phyloP scores from a whole-genome alignment of 1,140 invertebrate species.

The Caligus rogercresseyi region DNA sequence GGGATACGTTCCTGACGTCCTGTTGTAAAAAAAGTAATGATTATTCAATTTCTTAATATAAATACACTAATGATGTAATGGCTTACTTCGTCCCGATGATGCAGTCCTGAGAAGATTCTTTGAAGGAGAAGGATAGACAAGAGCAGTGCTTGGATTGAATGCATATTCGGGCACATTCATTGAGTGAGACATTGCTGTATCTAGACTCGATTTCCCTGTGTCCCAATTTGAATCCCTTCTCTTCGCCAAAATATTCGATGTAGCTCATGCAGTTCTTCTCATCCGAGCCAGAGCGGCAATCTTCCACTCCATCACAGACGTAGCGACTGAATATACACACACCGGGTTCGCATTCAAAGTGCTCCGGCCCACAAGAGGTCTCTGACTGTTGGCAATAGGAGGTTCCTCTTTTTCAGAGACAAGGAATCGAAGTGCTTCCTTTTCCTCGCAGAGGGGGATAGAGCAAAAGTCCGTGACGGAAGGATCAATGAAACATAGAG shows the following conservation, averaged over 20 bases:
- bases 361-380: conserved; percentile 23
- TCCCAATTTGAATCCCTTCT: conserved; percentile 7
- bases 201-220: neutral
- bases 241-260: neutral
- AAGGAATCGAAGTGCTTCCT: neutral
- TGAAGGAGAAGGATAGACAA: conserved; percentile 9
- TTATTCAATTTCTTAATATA: too few relatives aligned
- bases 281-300: conserved; percentile 49
- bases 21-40: neutral
- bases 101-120: neutral
- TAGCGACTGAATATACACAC: conserved; percentile 43
- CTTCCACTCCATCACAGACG: conserved; percentile 46
- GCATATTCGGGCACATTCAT: conserved; percentile 13
- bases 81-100: conserved; percentile 7
- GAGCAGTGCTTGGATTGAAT: conserved; percentile 15
- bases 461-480: neutral
- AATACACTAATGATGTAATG: neutral
- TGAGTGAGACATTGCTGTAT: neutral
- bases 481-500: conserved; percentile 3
- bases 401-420: neutral
- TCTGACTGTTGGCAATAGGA: neutral
- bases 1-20: neutral
- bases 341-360: conserved; percentile 45
- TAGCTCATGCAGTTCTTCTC: conserved; percentile 17
- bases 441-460: conserved; percentile 4